These are phyloP conservation scores for Molossus molossus DNA, from an alignment of 2,797 vertebrate genomes.

Conservation along the genomic window DNA sequence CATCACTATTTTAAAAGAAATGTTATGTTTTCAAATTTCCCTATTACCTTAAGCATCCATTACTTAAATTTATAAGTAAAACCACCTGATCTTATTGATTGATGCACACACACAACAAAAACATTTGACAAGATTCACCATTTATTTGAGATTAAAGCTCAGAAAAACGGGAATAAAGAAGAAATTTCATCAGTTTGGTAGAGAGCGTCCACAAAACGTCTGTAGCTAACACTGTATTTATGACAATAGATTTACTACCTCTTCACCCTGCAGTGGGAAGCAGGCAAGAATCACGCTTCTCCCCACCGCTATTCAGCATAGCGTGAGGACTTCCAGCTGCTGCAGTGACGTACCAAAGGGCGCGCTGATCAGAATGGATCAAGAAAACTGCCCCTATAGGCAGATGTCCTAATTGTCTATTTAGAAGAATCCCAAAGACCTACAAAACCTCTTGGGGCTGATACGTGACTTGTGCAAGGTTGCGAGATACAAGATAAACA, in stretches of 20 bases:
- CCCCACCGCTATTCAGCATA: accelerated
- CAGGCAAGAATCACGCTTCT: accelerated
- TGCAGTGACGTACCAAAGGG: accelerated
- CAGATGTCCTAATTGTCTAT: background rate
- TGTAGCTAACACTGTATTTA: too few relatives aligned
- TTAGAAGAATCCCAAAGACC: background rate
- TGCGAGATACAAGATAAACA: background rate
- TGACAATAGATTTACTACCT: accelerated
- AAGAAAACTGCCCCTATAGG: background rate
- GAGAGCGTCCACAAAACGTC: accelerated
- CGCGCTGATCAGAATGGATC: too few relatives aligned
- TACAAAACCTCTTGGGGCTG: background rate
- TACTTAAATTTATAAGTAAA: background rate
- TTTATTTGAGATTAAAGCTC: background rate
- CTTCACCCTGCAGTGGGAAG: accelerated
- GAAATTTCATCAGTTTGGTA: too few relatives aligned
- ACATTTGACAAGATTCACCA: background rate
- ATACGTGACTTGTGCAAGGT: background rate
- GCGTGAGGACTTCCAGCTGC: too few relatives aligned
- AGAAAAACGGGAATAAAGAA: background rate
- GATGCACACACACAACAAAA: too few relatives aligned
- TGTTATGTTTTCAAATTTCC: background rate
- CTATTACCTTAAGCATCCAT: background rate
- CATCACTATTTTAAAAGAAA: background rate
- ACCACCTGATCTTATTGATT: background rate